Percentiles rank a stretch among this genome's conserved stretches.
Conservation (phyloP, 2,113 vertebrate species). For the Gallinago paraguaiae region DNA sequence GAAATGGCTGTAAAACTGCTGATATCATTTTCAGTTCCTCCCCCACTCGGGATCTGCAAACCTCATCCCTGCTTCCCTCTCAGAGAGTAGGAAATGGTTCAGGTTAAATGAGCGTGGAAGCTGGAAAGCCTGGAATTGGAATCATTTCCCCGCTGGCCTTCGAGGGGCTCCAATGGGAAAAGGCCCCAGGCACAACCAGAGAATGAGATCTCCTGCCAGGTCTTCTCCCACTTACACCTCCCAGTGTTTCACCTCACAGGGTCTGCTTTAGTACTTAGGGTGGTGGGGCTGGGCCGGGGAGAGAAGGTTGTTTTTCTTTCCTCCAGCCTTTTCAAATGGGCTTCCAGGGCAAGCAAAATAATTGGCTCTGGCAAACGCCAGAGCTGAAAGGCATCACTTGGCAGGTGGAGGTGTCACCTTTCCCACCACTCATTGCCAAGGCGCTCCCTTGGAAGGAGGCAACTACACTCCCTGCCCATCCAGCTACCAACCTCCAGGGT, state of each 20-base stretch:
- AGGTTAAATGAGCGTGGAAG: slow-evolving; percentile 74
- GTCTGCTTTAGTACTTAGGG: slow-evolving; percentile 55
- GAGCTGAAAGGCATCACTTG: not conserved
- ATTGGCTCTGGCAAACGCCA: not conserved
- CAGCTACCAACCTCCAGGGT: not conserved
- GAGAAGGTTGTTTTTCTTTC: not conserved
- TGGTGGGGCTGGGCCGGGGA: not conserved
- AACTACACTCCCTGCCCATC: not conserved
- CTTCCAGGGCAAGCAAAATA: not conserved
- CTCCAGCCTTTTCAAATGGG: not conserved
- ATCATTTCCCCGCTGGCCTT: slow-evolving; percentile 9
- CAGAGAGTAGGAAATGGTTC: slow-evolving; percentile 69
- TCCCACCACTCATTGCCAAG: not conserved
- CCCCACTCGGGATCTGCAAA: slow-evolving; percentile 67
- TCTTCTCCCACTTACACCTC: slow-evolving; percentile 12
- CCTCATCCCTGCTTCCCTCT: slow-evolving; percentile 70
- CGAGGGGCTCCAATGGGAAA: not conserved
- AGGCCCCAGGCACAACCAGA: slow-evolving; percentile 9
- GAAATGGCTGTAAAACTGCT: slow-evolving; percentile 9
- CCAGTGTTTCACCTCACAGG: not conserved
- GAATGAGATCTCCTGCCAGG: not conserved
- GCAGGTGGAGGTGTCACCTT: not conserved
- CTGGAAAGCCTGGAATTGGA: slow-evolving; percentile 55
- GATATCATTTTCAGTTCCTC: slow-evolving; percentile 48
- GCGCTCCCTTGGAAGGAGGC: not conserved